Evolutionary conservation across 2,113 vertebrate genomes (phyloP).

Genomic region (Sturnus vulgaris): DNA sequence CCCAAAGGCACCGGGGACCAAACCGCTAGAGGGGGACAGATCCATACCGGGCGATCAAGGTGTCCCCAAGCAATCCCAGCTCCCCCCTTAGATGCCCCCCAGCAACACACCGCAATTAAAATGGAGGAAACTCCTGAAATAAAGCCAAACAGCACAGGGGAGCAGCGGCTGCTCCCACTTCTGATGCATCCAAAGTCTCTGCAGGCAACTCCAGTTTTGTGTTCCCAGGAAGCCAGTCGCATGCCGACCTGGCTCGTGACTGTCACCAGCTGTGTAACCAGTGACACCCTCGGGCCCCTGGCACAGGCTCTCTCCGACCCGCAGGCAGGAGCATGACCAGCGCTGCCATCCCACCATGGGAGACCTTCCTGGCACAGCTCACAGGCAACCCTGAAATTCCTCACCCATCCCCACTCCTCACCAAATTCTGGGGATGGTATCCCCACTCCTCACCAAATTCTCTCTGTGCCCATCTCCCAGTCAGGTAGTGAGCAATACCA

Average conservation of each 20-base stretch:
- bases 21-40: background rate
- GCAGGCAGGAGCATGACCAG: fast-evolving
- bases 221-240: background rate
- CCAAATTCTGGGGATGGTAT: too few species aligned
- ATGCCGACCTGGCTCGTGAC: background rate
- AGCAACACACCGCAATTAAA: background rate
- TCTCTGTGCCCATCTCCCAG: background rate
- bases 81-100: fast-evolving
- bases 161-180: background rate
- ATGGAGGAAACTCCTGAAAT: background rate
- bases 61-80: background rate
- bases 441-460: background rate
- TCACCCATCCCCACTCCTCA: background rate
- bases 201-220: background rate
- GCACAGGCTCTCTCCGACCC: fast-evolving
- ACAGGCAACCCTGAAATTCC: background rate
- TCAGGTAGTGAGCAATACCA: background rate
- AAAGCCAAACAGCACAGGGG: background rate
- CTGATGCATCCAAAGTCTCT: background rate
- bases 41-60: background rate
- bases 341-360: background rate
- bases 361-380: background rate
- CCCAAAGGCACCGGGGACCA: background rate
- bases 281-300: fast-evolving
- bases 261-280: background rate